Percentiles rank a stretch among this genome's conserved stretches.
These are phyloP conservation scores for Anodontia alba DNA, from an alignment of 2,888 invertebrate species.

Conservation along the genomic window DNA sequence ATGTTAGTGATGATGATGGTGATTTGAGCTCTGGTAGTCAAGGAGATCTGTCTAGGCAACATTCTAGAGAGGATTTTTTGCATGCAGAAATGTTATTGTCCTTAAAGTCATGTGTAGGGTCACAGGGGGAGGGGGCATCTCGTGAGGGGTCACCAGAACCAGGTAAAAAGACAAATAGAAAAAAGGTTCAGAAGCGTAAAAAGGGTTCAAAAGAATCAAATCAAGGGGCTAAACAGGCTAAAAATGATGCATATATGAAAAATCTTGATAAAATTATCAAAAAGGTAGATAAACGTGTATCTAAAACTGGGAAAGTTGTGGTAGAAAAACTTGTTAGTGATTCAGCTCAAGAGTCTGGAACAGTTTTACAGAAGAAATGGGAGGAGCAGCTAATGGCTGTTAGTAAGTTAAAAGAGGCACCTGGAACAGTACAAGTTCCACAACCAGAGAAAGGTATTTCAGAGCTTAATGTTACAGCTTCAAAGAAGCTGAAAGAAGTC, in stretches of 20 bases:
- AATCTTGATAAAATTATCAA: slow-evolving; percentile 24
- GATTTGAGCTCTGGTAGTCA: slow-evolving; percentile 13
- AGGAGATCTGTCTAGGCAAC: slow-evolving; percentile 36
- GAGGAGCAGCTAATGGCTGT: not conserved
- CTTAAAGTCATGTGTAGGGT: slow-evolving; percentile 29
- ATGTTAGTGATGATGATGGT: not conserved
- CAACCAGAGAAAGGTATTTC: not conserved
- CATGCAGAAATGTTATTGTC: slow-evolving; percentile 61
- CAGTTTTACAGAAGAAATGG: not conserved
- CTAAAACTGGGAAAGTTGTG: not conserved
- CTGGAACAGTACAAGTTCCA: not conserved
- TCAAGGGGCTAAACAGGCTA: not conserved
- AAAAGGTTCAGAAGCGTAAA: slow-evolving; percentile 13
- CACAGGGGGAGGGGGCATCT: slow-evolving; percentile 8
- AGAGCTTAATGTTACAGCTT: not conserved
- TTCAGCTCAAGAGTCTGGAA: not conserved
- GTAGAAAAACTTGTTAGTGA: not conserved
- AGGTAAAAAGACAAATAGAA: slow-evolving; percentile 1
- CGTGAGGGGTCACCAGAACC: slow-evolving; percentile 11
- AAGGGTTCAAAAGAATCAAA: slow-evolving; percentile 1
- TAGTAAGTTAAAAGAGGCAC: not conserved
- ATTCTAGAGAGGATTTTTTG: slow-evolving; percentile 56
- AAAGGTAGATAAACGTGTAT: not conserved
- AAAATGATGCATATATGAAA: not conserved
- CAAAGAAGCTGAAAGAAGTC: not conserved